phyloP scores from a whole-genome alignment of 1,140 invertebrate species.

The Limonius californicus region DNA sequence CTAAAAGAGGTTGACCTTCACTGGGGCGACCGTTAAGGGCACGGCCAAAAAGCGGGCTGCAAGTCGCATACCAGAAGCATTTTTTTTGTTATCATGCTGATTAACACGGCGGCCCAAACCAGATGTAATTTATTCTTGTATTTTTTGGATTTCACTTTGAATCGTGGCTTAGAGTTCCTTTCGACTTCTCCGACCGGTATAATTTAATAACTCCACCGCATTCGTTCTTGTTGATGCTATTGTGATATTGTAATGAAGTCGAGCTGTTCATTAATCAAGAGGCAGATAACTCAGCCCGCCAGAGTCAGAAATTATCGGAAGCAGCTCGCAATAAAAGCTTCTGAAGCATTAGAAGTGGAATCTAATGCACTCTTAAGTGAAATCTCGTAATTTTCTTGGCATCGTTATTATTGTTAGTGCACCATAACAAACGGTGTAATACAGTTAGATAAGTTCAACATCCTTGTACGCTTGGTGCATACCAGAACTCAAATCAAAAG shows the following conservation, averaged over 20 bases:
- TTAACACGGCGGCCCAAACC: neutral
- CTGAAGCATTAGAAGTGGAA: neutral
- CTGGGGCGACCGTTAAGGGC: slow-evolving; percentile 3
- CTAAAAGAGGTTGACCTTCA: slow-evolving; percentile 4
- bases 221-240: neutral
- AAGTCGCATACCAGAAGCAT: neutral
- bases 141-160: no score
- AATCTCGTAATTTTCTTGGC: neutral
- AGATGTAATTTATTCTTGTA: neutral
- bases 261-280: no score
- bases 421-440: neutral
- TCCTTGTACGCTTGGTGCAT: neutral
- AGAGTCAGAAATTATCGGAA: no score
- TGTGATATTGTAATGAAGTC: no score
- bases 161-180: no score
- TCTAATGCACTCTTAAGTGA: neutral
- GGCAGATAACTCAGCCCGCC: no score
- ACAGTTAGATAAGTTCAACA: slow-evolving; percentile 1
- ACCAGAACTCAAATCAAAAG: neutral
- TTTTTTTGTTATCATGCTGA: neutral
- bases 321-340: no score
- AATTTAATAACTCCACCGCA: neutral
- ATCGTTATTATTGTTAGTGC: neutral
- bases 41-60: neutral
- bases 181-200: no score